Evolutionary conservation across 2,888 invertebrate species (phyloP), one percentile per base, ranked within the genome.

Genomic region (Pyralis farinalis): DNA sequence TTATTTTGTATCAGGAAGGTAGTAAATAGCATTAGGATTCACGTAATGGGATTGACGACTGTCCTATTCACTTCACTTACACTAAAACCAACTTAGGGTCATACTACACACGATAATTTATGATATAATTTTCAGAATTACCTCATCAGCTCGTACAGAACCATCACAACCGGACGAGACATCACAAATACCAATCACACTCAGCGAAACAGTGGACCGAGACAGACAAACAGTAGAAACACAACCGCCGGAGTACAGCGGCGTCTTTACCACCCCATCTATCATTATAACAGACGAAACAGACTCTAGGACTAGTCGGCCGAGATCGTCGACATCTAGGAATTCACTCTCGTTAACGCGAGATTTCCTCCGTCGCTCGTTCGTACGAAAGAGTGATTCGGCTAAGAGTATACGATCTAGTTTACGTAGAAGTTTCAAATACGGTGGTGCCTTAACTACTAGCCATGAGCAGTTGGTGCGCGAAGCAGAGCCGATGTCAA

Each of bases 381-480:
- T 86, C 42, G 81, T 86, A 0, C 55, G 85, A 1, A 85, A 84
- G 46, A 83, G 79, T 43, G 86, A 85, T 37, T 83, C 86, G 0
- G 83, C 76, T 0, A 85, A 85, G 28, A 80, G 72, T n/a, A 78
- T 88, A 12, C 57, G 87, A 0, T 86, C 85, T 8, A 82, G 87
- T 55, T 58, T 87, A 16, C 68, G 87, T 1, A 63, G 87, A 31
- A 83, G 83, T 54, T 84, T 87, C 49, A 74, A 77, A 44, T 80
- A 90, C 55, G 69, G 91, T 63, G 69, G 79, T 63, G 63, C 59
- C 0, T 44, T 85, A 41, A 81, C 83, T 0, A 82, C 77, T 1
- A 92, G 92, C 53, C 90, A 91, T 33, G 92, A 92, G 55, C 90
- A 91, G 37, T 70, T 93, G 48, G 91, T 93, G 3, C 86, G 92